phyloP scores from a whole-genome alignment of 1,140 invertebrate species.

The Hylaeus anthracinus region DNA sequence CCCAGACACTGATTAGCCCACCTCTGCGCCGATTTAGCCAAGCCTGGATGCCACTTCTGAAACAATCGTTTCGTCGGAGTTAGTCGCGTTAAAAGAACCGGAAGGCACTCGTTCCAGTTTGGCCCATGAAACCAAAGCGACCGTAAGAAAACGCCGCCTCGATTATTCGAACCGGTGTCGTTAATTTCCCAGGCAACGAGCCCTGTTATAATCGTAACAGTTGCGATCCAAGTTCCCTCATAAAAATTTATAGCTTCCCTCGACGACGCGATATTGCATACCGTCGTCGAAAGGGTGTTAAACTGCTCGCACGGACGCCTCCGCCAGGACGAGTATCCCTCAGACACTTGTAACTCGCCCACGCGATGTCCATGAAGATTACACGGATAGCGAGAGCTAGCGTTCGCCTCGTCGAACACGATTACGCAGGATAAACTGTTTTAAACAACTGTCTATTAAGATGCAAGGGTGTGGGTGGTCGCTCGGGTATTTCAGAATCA shows the following conservation, averaged over 20 bases:
- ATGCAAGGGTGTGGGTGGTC: background rate
- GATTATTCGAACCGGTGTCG: background rate
- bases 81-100: too few relatives aligned
- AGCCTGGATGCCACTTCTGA: conserved; percentile 87
- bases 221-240: background rate
- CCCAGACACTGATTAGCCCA: conserved; percentile 88
- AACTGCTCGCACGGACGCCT: background rate
- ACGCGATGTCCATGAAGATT: background rate
- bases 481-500: background rate
- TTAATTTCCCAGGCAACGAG: conserved; percentile 29
- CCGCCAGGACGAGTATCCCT: background rate
- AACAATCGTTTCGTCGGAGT: conserved; percentile 42
- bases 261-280: conserved; percentile 14
- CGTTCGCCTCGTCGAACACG: too few relatives aligned
- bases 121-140: background rate
- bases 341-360: background rate
- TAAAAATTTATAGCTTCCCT: conserved; percentile 33
- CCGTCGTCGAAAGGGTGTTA: background rate
- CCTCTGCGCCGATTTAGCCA: conserved; percentile 86
- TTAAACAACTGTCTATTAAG: conserved; percentile 1
- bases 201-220: conserved; percentile 4
- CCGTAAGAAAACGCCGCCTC: background rate
- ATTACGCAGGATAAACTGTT: too few relatives aligned
- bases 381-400: background rate
- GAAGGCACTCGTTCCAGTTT: too few relatives aligned